Base-by-base conservation (phyloP, 2,888 invertebrate genomes). In the Erynnis tages region DNA sequence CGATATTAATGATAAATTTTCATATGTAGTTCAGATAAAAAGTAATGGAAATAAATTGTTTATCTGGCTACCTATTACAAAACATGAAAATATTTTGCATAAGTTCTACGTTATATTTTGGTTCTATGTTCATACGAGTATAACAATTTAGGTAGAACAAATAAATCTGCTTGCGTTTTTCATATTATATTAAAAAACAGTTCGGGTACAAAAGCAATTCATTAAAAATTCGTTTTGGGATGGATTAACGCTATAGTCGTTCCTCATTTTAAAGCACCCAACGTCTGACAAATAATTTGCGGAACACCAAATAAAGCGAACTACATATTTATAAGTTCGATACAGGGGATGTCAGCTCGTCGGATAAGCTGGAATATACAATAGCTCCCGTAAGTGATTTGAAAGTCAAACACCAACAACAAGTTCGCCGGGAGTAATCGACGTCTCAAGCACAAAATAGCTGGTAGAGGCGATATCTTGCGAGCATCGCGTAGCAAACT, bases 331-430 rank as follows among this genome's bases (percentile, higher is more conserved):
- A 79, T 79, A 76, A 76, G 71, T 69, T 70, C 66, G 69, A 72
- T 74, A 74, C 66, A 73, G 63, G 62, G 62, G 62, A 71, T 71
- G 73, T 76, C 73, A 75, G 65, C 61, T 63, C 66, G 67, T 67
- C 68, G 72, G 64, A 66, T 71, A 63, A 67, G 67, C 67, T 63
- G 65, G 66, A 67, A 78, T 76, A 73, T 76, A 82, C 76, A 81
- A 79, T 74, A 71, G 75, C 67, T 60, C 58, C 56, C 54, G 65
- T 58, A 59, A 66, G 67, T 66, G 73, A 82, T 81, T 82, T 79
- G 74, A 79, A 82, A 82, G 73, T 79, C 79, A 79, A 82, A 77
- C 72, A 75, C 71, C 70, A 82, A 77, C 72, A 75, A 71, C 70
- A 65, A 57, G 59, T 38, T 65, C 63, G 64, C 29, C 16, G 66